phyloP scores from a whole-genome alignment of 2,888 invertebrate species.

The Epirrhoe alternata region DNA sequence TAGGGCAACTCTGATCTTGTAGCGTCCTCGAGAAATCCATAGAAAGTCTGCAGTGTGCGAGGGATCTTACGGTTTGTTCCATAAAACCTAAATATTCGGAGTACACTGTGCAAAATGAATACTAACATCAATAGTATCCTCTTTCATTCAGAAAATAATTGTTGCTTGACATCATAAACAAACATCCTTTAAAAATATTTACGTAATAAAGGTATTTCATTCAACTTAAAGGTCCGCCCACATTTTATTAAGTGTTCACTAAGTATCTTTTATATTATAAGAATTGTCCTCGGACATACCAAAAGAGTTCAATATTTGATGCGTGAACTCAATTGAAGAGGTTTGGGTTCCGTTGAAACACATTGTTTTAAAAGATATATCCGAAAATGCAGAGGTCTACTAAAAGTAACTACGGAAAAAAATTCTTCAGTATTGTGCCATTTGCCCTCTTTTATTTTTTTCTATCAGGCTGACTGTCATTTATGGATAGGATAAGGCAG shows the following conservation, averaged over 20 bases:
- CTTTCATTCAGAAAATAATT: slow-evolving; percentile 21
- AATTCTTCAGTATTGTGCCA: not conserved
- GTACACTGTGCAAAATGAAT: not conserved
- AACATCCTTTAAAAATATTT: slow-evolving; percentile 33
- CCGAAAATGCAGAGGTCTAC: too few relatives aligned
- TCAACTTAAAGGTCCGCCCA: slow-evolving; percentile 65
- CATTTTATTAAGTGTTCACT: slow-evolving; percentile 78
- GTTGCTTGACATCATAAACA: slow-evolving; percentile 33
- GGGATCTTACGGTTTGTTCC: too few relatives aligned
- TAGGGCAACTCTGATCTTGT: too few relatives aligned
- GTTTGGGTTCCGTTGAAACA: slow-evolving; percentile 28
- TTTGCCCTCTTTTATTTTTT: too few relatives aligned
- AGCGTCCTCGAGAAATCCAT: too few relatives aligned
- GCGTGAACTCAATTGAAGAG: slow-evolving; percentile 5
- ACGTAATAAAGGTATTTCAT: slow-evolving; percentile 44
- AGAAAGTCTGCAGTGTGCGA: too few relatives aligned
- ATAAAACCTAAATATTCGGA: too few relatives aligned
- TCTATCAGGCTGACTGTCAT: too few relatives aligned
- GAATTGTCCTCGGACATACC: slow-evolving; percentile 62
- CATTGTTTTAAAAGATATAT: too few relatives aligned
- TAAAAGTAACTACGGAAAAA: too few relatives aligned
- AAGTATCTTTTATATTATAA: slow-evolving; percentile 78
- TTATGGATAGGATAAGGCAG: too few relatives aligned
- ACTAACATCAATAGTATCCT: not conserved
- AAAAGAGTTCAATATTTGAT: slow-evolving; percentile 24